Percentiles rank a stretch among this genome's conserved stretches.
phyloP scores from a whole-genome alignment of 2,888 invertebrate species.

The Pammene fasciana region DNA sequence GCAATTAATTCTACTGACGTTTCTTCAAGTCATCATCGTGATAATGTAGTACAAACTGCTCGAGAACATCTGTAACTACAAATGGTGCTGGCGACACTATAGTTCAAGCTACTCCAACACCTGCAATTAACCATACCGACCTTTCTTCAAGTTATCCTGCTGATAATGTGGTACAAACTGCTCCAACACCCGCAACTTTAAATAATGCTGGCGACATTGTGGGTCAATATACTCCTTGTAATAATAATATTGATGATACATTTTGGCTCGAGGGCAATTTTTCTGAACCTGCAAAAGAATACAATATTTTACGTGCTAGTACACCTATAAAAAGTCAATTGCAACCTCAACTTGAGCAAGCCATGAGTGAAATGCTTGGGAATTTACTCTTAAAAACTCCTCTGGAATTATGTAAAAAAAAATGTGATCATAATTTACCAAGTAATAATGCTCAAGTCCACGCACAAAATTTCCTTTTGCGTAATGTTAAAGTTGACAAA shows the following conservation, averaged over 20 bases:
- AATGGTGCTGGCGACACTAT: neutral
- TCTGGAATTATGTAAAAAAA: conserved; percentile 41
- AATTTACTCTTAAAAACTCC: conserved; percentile 29
- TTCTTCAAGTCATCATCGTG: too few species aligned
- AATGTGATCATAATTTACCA: conserved; percentile 22
- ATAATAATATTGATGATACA: too few species aligned
- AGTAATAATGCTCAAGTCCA: conserved; percentile 28
- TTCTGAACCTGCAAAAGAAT: too few species aligned
- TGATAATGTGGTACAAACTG: neutral
- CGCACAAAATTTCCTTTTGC: conserved; percentile 40
- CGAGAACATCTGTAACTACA: neutral
- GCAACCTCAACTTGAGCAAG: too few species aligned
- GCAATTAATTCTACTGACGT: neutral
- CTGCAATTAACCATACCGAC: neutral
- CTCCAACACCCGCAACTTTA: neutral
- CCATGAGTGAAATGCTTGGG: conserved; percentile 16
- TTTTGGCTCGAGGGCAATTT: too few species aligned
- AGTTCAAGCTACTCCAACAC: neutral
- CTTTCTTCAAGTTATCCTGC: neutral
- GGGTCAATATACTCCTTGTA: too few species aligned
- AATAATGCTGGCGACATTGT: too few species aligned
- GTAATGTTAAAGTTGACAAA: conserved; percentile 34
- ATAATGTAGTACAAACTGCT: too few species aligned
- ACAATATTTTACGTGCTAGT: too few species aligned
- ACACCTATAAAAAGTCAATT: too few species aligned